Evolutionary conservation across 2,113 vertebrate genomes (phyloP), one percentile per base, ranked within the genome.

Genomic region (Carassius gibelio): DNA sequence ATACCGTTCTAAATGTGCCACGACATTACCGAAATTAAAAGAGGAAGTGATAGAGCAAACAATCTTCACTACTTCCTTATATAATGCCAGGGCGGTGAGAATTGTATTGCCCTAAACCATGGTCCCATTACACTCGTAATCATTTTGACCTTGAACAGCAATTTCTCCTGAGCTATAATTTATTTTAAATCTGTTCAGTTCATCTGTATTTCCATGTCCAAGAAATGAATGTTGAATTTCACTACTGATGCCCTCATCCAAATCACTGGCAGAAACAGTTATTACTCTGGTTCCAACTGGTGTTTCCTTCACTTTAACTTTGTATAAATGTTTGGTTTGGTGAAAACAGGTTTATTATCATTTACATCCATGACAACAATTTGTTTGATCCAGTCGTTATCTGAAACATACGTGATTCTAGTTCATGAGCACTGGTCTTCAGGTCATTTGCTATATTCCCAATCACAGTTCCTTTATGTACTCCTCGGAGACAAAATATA

Each of bases 401-500:
- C 8, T 90, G 90, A 85, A 94, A 89, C 62, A 69, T 88, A n/a
- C 86, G 26, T 0, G 90, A 86, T 15, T 92, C 86, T 4, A 95
- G 80, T 64, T 93, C 91, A 36, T 90, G 89, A 15, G 89, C 81
- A 64, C 82, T 92, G 2, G 95, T 87, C 69, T 93, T 92, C 59
- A 95, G 87, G 87, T 95, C 94, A 87, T 93, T 94, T 0, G 92
- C 92, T 5, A 95, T 89, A 88, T 95, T 94, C 76, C 94, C 94
- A 68, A 95, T 91, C 34, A 90, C 81, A 0, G 93, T 92, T 34
- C 94, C 94, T 86, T 91, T 92, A 81, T 92, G 87, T 78, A 88
- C 89, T 95, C 94, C 88, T 95, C 95, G 2, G 91, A 90, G 75
- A 95, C 52, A 0, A 91, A 91, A 79, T 95, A 95, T 6, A 91